Base-by-base conservation (phyloP, 2,113 vertebrate genomes). In the Hippolais icterina region DNA sequence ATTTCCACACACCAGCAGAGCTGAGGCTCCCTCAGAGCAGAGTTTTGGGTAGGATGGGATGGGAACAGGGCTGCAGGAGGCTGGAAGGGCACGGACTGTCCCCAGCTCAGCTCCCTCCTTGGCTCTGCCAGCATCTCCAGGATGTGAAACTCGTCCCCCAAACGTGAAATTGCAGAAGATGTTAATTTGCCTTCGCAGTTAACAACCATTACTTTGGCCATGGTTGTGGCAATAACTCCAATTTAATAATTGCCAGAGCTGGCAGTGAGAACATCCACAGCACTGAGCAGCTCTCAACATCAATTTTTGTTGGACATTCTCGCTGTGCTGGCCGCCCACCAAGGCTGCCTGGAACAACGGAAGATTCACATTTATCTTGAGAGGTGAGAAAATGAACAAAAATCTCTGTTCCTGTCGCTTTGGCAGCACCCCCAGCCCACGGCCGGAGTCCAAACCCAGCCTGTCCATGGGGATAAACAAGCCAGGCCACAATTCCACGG, bases 401-500 rank as follows among this genome's bases (percentile, higher is more conserved):
- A 52, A 25, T 8, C 3, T 41, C 41, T 3, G 37, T n/a, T 25
- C 11, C 59, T 22, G 54, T 44, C 1, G 4, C 57, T 24, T 4
- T 60, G 83, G 64, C 53, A 74, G 77, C 68, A 8, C 49, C 66
- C 10, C 5, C 63, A 29, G 42, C 72, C 52, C 64, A 37, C 9
- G 14, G 35, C 0, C 5, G 22, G 59, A 46, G 42, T 4, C 50
- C 77, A 57, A 17, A 20, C 31, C 65, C 60, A 20, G 35, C 1
- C 20, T 57, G 63, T 10, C 54, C 75, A 5, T 0, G 3, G 5
- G 29, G 71, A 27, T 1, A 5, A 33, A 35, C 4, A 33, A 0
- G 31, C 15, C 59, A 20, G 5, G 52, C 52, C 33, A 1, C 37
- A 4, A 1, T 1, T 22, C 63, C 12, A 0, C 37, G 0, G 37